A percentile compares a stretch with the other conserved stretches of the same genome.
Evolutionary conservation across 2,797 vertebrate species (phyloP).

Genomic region (Cynodonichthys magdalenae): DNA sequence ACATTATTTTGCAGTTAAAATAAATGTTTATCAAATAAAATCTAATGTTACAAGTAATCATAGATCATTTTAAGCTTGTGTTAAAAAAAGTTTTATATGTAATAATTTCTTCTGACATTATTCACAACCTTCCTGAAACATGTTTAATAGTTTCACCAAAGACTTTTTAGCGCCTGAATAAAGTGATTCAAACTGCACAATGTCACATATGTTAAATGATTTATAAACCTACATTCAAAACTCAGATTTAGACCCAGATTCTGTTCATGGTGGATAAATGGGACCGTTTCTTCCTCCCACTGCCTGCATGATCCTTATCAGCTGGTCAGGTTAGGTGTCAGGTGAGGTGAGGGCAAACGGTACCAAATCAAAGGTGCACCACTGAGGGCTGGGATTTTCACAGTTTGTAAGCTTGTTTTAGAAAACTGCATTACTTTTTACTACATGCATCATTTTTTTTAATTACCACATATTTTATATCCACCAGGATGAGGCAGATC

Average conservation of each 20-base stretch:
- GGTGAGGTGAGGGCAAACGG: constrained; percentile 16
- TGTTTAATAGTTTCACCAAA: too few species aligned
- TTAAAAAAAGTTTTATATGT: too few species aligned
- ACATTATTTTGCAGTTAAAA: too few species aligned
- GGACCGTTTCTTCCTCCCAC: constrained; percentile 14
- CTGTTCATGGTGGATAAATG: constrained; percentile 1
- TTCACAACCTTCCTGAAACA: background rate
- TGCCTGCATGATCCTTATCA: constrained; percentile 56
- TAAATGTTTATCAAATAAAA: too few species aligned
- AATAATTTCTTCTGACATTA: background rate
- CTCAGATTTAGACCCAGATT: background rate
- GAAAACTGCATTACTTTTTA: background rate
- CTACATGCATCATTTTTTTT: too few species aligned
- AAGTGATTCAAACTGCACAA: background rate
- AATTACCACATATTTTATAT: background rate
- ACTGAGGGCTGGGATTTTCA: constrained; percentile 15
- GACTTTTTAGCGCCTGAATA: background rate
- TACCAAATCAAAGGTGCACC: constrained; percentile 43
- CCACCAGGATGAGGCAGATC: background rate
- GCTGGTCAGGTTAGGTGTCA: background rate
- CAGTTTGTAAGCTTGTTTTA: background rate
- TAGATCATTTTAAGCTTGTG: too few species aligned
- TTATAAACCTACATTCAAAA: too few species aligned
- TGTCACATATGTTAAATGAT: too few species aligned
- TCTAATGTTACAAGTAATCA: too few species aligned